Conservation (phyloP, 2,888 invertebrate species). For the Machimus atricapillus region DNA sequence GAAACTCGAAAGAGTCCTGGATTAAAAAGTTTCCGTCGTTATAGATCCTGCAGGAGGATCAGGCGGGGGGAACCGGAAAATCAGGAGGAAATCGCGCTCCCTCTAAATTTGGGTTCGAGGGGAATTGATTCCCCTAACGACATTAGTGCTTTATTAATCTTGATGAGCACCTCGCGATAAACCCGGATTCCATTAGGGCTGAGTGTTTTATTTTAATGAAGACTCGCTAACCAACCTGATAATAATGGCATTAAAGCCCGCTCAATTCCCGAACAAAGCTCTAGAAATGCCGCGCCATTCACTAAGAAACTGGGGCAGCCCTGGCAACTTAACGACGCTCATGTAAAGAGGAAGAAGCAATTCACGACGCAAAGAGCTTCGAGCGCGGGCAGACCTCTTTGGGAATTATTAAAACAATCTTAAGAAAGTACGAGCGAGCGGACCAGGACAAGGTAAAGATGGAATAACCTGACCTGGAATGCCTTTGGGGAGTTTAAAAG, state of each 20-base stretch:
- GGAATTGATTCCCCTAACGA: background rate
- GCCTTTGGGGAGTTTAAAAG: background rate
- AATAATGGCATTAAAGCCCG: conserved; percentile 21
- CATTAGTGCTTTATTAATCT: conserved; percentile 23
- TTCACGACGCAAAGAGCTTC: background rate
- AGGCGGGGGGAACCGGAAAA: background rate
- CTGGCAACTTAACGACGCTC: background rate
- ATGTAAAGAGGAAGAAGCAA: background rate
- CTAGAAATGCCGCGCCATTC: background rate
- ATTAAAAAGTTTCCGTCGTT: background rate
- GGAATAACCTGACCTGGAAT: background rate
- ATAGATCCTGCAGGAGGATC: background rate
- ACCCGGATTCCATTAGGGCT: conserved; percentile 3
- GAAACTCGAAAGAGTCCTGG: background rate
- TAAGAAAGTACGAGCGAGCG: background rate
- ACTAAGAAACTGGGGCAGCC: background rate
- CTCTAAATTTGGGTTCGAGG: background rate
- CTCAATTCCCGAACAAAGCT: background rate
- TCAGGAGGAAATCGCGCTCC: background rate
- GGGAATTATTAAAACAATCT: background rate
- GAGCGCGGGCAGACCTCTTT: background rate
- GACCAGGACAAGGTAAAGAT: background rate
- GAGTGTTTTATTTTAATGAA: conserved; percentile 20
- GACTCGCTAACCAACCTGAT: background rate
- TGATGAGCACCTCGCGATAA: conserved; percentile 2